Evolutionary conservation across 2,797 vertebrate species (phyloP), one percentile per base, ranked within the genome.

Genomic region (Oreonectes daqikongensis): DNA sequence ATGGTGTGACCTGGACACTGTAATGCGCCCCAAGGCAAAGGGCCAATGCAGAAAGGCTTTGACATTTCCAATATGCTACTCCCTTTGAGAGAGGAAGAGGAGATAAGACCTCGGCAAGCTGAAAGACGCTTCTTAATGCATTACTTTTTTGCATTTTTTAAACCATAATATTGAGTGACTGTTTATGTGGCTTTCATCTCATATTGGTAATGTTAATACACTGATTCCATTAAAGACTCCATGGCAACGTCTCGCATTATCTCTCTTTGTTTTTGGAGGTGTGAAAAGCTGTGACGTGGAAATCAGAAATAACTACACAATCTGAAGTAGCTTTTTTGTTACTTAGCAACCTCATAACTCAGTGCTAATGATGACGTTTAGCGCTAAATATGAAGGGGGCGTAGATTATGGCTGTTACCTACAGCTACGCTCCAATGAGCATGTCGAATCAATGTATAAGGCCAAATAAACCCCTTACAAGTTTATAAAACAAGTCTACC

Each of bases 271-370:
- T 69, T 48, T 64, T 69, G 46, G 87, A 92, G 84, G 90, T 91
- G 91, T 88, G 89, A 93, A 90, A 77, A 85, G 86, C 85, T 75
- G 69, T 90, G 89, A 92, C 84, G 89, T 86, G 76, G 81, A 88
- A 89, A 86, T 92, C 90, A 90, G 87, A 92, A 93, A 93, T 92
- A 92, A 92, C 86, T 82, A 80, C 85, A 83, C 70, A 57, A 82
- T 84, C 81, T 83, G 83, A 74, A 86, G 79, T 88, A 84, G 84
- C 80, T 72, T 87, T 87, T 84, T 88, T 79, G 91, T 93, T 91
- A 82, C 92, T 90, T 86, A 91, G 92, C 91, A 93, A 93, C 92
- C 84, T 88, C 86, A 48, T 22, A 88, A 52, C 65, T 57, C 72
- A 48, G 78, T 11, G 55, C 57, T 83, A 81, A 86, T 83, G 82